A percentile compares a stretch with the other conserved stretches of the same genome.
Evolutionary conservation across 2,888 invertebrate species (phyloP).

Genomic region (Cosmia pyralina): DNA sequence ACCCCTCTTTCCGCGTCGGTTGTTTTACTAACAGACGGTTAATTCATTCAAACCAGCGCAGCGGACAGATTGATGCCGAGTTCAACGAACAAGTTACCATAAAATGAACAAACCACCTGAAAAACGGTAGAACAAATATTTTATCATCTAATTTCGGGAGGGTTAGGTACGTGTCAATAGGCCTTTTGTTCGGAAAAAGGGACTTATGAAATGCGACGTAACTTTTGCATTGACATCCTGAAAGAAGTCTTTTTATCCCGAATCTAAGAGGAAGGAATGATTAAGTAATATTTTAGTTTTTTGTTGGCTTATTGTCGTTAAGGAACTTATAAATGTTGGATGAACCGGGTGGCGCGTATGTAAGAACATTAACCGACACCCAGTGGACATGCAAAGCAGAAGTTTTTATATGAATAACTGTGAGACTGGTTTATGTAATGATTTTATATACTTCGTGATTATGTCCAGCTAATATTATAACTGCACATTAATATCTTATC

Average conservation of each 20-base stretch:
- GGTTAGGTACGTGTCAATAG: conserved; percentile 53
- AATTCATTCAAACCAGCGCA: conserved; percentile 55
- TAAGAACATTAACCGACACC: conserved; percentile 62
- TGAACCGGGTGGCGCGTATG: conserved; percentile 53
- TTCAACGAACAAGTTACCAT: conserved; percentile 60
- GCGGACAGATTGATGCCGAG: conserved; percentile 53
- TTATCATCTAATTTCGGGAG: conserved; percentile 56
- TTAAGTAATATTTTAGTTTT: conserved; percentile 31
- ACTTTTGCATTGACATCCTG: conserved; percentile 33
- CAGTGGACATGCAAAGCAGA: conserved; percentile 69
- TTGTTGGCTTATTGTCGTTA: neutral
- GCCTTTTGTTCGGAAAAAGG: conserved; percentile 43
- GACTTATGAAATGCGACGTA: conserved; percentile 47
- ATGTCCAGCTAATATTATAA: conserved; percentile 46
- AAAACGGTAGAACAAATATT: conserved; percentile 51
- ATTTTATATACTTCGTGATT: conserved; percentile 52
- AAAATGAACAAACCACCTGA: conserved; percentile 56
- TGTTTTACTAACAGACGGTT: conserved; percentile 64
- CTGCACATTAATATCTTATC: conserved; percentile 36
- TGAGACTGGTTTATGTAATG: conserved; percentile 68
- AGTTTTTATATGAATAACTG: conserved; percentile 73
- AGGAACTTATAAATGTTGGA: conserved; percentile 44
- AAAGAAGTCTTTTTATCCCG: conserved; percentile 24
- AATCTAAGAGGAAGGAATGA: conserved; percentile 8
- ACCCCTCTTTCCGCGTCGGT: conserved; percentile 70